phyloP scores from a whole-genome alignment of 2,797 vertebrate species.

The Paguma larvata region DNA sequence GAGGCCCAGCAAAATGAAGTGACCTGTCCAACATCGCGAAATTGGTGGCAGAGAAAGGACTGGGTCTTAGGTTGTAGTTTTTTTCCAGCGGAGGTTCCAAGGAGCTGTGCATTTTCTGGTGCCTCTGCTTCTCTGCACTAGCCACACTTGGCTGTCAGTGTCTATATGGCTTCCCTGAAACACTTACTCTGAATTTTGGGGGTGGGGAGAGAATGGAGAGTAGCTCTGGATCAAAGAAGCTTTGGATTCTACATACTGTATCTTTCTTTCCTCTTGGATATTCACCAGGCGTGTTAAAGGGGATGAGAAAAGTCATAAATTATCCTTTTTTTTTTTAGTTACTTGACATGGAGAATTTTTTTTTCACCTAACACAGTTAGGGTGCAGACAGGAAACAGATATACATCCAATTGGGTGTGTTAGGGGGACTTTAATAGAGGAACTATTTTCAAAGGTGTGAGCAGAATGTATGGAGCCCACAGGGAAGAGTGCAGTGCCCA shows the following conservation, averaged over 20 bases:
- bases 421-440: background rate
- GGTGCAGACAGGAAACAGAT: background rate
- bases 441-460: background rate
- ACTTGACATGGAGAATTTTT: background rate
- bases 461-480: background rate
- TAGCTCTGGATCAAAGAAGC: background rate
- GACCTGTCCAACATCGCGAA: background rate
- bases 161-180: background rate
- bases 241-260: background rate
- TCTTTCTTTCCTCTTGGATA: background rate
- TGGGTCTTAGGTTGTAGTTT: background rate
- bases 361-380: background rate
- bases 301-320: background rate
- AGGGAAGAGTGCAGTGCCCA: background rate
- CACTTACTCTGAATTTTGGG: background rate
- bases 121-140: background rate
- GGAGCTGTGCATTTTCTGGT: background rate
- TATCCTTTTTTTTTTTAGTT: background rate
- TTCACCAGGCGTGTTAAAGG: background rate
- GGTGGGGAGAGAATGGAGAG: background rate
- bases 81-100: background rate
- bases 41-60: background rate
- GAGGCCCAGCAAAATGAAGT: background rate
- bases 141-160: background rate
- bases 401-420: background rate